These are phyloP conservation scores for Anhinga anhinga DNA, from an alignment of 2,113 vertebrate genomes.

Conservation along the genomic window DNA sequence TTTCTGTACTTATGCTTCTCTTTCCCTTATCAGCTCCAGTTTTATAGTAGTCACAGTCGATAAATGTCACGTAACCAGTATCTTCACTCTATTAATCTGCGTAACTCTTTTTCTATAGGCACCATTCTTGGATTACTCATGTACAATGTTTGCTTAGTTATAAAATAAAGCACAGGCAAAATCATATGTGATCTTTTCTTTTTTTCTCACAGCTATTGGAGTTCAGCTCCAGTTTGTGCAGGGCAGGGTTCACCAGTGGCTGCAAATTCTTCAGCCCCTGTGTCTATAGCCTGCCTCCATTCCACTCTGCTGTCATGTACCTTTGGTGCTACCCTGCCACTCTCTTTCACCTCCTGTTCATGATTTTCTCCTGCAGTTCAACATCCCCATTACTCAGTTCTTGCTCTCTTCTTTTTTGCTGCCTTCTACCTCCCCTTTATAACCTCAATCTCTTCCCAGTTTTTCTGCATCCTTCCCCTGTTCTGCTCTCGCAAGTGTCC, in stretches of 20 bases:
- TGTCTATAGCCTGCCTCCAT: neutral
- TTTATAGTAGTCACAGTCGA: neutral
- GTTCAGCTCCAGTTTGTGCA: neutral
- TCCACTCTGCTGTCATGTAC: neutral
- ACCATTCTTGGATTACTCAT: neutral
- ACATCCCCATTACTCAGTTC: neutral
- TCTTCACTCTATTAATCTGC: neutral
- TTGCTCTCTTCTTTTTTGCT: neutral
- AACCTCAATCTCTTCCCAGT: neutral
- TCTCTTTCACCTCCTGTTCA: neutral
- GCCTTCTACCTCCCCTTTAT: neutral
- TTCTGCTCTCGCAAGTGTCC: neutral
- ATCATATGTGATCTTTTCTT: neutral
- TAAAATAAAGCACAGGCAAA: neutral
- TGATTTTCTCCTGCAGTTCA: neutral
- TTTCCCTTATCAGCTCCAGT: neutral
- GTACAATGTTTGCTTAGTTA: neutral
- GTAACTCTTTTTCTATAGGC: neutral
- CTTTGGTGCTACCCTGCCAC: neutral
- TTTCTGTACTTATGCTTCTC: neutral
- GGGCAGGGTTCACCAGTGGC: neutral
- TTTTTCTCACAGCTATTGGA: neutral
- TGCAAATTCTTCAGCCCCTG: neutral
- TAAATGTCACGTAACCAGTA: neutral
- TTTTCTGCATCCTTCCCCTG: neutral